A percentile compares a stretch with the other conserved stretches of the same genome.
phyloP scores from a whole-genome alignment of 2,888 invertebrate genomes.

The Odontomyia ornata region DNA sequence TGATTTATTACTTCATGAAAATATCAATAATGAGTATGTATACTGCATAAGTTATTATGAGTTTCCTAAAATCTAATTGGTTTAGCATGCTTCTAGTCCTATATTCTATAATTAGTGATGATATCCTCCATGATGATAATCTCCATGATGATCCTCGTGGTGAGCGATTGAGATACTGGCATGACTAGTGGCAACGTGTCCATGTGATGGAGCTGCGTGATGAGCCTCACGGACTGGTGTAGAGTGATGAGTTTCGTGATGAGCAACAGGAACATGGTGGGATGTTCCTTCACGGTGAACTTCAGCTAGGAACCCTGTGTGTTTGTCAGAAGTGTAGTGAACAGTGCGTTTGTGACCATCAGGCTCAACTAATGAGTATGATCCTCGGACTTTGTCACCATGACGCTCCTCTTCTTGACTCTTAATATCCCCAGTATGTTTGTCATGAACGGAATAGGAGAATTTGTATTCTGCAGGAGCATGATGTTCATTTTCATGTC shows the following conservation, averaged over 20 bases:
- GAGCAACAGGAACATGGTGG: conserved; percentile 8
- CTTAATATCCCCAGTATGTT: conserved; percentile 62
- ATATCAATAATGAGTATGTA: conserved; percentile 32
- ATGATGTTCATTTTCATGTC: conserved; percentile 45
- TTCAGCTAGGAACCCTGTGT: conserved; percentile 62
- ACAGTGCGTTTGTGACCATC: conserved; percentile 63
- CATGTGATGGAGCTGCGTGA: conserved; percentile 59
- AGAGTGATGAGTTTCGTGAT: background rate
- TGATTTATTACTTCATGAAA: conserved; percentile 1
- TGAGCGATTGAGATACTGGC: conserved; percentile 13
- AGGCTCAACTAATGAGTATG: conserved; percentile 62
- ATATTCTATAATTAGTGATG: too few relatives aligned
- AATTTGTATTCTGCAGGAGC: conserved; percentile 62
- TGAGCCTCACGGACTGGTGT: background rate
- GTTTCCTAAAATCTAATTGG: background rate
- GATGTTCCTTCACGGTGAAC: conserved; percentile 53
- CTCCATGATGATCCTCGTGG: background rate
- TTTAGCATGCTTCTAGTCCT: too few relatives aligned
- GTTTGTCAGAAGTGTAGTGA: conserved; percentile 61
- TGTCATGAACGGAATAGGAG: conserved; percentile 62
- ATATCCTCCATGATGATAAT: conserved; percentile 8
- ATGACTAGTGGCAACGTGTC: conserved; percentile 35
- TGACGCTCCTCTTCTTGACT: conserved; percentile 63
- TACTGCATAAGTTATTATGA: background rate
- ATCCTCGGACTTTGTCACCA: conserved; percentile 62